A percentile compares a stretch with the other conserved stretches of the same genome.
phyloP scores from a whole-genome alignment of 2,888 invertebrate genomes.

The Halocaridina rubra region DNA sequence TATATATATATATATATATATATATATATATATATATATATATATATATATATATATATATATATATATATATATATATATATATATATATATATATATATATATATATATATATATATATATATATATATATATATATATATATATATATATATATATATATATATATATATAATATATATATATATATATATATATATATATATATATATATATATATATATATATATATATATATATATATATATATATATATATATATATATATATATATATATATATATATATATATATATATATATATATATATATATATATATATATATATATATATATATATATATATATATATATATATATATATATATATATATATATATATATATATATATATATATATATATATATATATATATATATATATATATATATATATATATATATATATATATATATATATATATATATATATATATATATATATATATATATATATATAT shows the following conservation, averaged over 20 bases:
- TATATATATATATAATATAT: slow-evolving; percentile 12
- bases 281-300: slow-evolving; percentile 29
- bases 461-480: slow-evolving; percentile 19
- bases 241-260: slow-evolving; percentile 32
- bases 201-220: not conserved
- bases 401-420: not conserved
- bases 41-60: slow-evolving; percentile 22
- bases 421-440: not conserved
- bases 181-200: slow-evolving; percentile 20
- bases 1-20: slow-evolving; percentile 1
- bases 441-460: not conserved
- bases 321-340: slow-evolving; percentile 19
- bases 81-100: slow-evolving; percentile 11
- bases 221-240: slow-evolving; percentile 15
- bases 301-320: slow-evolving; percentile 31
- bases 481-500: slow-evolving; percentile 16
- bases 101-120: slow-evolving; percentile 35
- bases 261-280: slow-evolving; percentile 34
- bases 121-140: slow-evolving; percentile 30
- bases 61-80: slow-evolving; percentile 18
- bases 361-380: slow-evolving; percentile 1
- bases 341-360: slow-evolving; percentile 9
- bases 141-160: slow-evolving; percentile 22
- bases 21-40: slow-evolving; percentile 23
- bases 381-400: not conserved